Evolutionary conservation across 2,797 vertebrate genomes (phyloP).

Genomic region (Carapus acus): DNA sequence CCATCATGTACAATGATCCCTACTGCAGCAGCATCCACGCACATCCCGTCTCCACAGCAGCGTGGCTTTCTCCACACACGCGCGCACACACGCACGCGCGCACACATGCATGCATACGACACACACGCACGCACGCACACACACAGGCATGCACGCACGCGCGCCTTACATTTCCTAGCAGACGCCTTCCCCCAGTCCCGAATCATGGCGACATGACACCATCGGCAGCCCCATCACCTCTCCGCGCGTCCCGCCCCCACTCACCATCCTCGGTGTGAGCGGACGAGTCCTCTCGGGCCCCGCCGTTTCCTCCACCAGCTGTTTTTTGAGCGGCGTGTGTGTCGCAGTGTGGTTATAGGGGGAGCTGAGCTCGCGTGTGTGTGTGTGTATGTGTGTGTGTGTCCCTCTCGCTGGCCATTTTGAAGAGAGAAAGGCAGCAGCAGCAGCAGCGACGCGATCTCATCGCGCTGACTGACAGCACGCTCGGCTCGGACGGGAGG

Average conservation of each 20-base stretch:
- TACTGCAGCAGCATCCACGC: slow-evolving; percentile 57
- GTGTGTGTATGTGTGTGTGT: slow-evolving; percentile 43
- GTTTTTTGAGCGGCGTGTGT: slow-evolving; percentile 50
- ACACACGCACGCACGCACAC: too few species aligned
- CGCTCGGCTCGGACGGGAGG: neutral
- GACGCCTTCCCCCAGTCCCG: slow-evolving; percentile 8
- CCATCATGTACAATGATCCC: slow-evolving; percentile 37
- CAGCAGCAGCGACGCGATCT: slow-evolving; percentile 57
- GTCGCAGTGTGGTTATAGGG: slow-evolving; percentile 62
- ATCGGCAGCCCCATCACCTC: slow-evolving; percentile 1
- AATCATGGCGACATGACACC: slow-evolving; percentile 16
- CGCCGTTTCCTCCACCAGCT: slow-evolving; percentile 23
- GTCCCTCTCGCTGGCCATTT: slow-evolving; percentile 67
- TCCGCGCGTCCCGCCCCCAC: slow-evolving; percentile 35
- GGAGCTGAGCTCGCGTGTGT: slow-evolving; percentile 42
- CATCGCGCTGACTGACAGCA: slow-evolving; percentile 49
- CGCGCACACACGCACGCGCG: too few species aligned
- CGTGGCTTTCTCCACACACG: slow-evolving; percentile 18
- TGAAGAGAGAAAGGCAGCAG: slow-evolving; percentile 51
- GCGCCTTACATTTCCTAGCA: slow-evolving; percentile 1
- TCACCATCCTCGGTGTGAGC: slow-evolving; percentile 41
- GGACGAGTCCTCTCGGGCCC: slow-evolving; percentile 20
- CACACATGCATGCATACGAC: too few species aligned
- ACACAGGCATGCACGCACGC: too few species aligned
- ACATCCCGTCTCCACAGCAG: slow-evolving; percentile 25